phyloP scores from a whole-genome alignment of 2,797 vertebrate species.

The Anguilla obscura region DNA sequence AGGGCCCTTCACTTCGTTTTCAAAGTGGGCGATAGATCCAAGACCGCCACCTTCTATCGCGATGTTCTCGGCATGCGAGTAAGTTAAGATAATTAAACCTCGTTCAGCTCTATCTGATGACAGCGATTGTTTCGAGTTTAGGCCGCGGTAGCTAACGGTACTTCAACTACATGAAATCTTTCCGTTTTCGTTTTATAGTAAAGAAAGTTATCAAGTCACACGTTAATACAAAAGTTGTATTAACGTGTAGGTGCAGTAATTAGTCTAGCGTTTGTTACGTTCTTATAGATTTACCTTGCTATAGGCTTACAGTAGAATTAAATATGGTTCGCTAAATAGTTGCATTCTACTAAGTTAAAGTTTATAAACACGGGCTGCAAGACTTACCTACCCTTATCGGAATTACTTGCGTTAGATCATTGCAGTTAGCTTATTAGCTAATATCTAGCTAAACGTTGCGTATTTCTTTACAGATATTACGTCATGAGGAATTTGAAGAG shows the following conservation, averaged over 20 bases:
- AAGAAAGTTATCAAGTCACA: not conserved
- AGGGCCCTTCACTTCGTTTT: slow-evolving; percentile 91
- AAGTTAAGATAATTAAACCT: slow-evolving; percentile 27
- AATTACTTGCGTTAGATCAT: not conserved
- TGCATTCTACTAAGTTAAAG: not conserved
- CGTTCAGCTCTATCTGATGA: not conserved
- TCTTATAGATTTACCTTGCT: not conserved
- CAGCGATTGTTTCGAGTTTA: not conserved
- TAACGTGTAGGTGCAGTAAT: too few relatives aligned
- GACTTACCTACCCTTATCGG: not conserved
- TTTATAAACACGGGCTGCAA: not conserved
- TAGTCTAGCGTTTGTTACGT: not conserved
- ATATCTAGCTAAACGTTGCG: not conserved
- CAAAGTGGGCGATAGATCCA: slow-evolving; percentile 85
- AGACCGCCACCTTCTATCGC: slow-evolving; percentile 82
- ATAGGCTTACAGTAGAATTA: not conserved
- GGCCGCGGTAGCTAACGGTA: not conserved
- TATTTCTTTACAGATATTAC: slow-evolving; percentile 67
- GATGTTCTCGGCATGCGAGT: slow-evolving; percentile 93
- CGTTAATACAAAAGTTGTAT: too few relatives aligned
- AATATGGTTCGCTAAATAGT: not conserved
- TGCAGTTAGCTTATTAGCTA: not conserved
- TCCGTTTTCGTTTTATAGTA: not conserved
- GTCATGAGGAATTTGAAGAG: slow-evolving; percentile 96
- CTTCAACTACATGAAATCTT: not conserved